phyloP scores from a whole-genome alignment of 2,888 invertebrate genomes.

The Mesorhabditis sp. region DNA sequence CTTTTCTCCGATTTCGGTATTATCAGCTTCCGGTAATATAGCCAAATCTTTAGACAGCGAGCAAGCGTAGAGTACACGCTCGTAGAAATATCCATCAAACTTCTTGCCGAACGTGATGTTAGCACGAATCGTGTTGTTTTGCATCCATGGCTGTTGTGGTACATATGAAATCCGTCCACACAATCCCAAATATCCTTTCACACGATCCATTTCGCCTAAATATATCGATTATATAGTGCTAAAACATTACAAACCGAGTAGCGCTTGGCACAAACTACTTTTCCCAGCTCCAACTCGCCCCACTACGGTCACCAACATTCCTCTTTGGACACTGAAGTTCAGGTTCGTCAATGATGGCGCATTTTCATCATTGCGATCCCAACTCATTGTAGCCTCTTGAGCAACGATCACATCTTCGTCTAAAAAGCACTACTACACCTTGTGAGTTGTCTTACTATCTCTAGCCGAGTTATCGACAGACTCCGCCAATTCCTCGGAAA shows the following conservation, averaged over 20 bases:
- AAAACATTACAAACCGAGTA: slow-evolving; percentile 34
- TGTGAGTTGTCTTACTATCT: slow-evolving; percentile 31
- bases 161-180: slow-evolving; percentile 75
- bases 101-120: slow-evolving; percentile 77
- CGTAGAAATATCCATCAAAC: slow-evolving; percentile 51
- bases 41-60: slow-evolving; percentile 46
- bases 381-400: slow-evolving; percentile 38
- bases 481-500: slow-evolving; percentile 32
- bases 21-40: slow-evolving; percentile 45
- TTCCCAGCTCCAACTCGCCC: slow-evolving; percentile 56
- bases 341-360: slow-evolving; percentile 60
- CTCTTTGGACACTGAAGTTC: slow-evolving; percentile 64
- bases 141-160: slow-evolving; percentile 96
- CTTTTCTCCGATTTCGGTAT: slow-evolving; percentile 57
- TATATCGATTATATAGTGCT: neutral
- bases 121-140: slow-evolving; percentile 86
- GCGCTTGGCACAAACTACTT: slow-evolving; percentile 72
- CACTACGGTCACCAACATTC: slow-evolving; percentile 50
- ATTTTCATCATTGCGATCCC: slow-evolving; percentile 37
- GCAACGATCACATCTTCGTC: slow-evolving; percentile 46
- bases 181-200: slow-evolving; percentile 41
- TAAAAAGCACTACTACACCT: slow-evolving; percentile 11
- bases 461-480: slow-evolving; percentile 25
- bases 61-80: slow-evolving; percentile 52
- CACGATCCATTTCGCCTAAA: slow-evolving; percentile 67